Conservation (phyloP, 2,113 vertebrate genomes). For the Gallinago paraguaiae region DNA sequence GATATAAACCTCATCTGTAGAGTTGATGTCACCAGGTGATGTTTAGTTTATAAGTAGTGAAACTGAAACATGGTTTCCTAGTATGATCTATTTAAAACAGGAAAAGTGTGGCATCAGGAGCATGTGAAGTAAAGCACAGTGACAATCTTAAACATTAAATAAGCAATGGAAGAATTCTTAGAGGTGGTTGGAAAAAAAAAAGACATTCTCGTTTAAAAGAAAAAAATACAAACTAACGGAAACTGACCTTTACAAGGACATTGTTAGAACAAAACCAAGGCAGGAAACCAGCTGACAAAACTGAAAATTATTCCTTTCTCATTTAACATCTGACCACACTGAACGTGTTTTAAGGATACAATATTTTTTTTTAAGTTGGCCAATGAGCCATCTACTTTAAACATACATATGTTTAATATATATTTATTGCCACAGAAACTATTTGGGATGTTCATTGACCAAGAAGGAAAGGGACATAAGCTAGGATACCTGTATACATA, state of each 20-base stretch:
- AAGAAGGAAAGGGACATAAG: neutral
- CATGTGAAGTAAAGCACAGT: neutral
- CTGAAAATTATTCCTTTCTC: neutral
- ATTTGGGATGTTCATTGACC: neutral
- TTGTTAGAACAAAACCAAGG: neutral
- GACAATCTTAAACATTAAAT: neutral
- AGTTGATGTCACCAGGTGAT: neutral
- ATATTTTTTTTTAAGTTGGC: neutral
- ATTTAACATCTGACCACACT: neutral
- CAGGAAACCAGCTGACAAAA: neutral
- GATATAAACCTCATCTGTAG: neutral
- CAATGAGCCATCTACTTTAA: neutral
- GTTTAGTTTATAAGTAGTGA: neutral
- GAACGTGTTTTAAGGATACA: neutral
- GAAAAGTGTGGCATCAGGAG: neutral
- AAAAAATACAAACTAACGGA: neutral
- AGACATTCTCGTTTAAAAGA: neutral
- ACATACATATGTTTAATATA: neutral
- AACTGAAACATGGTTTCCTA: neutral
- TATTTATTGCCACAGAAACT: neutral
- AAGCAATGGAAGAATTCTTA: neutral
- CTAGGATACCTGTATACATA: neutral
- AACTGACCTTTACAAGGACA: neutral
- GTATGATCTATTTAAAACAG: neutral
- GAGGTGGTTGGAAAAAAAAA: neutral